Base-by-base conservation (phyloP, 1,140 invertebrate species). In the Drosophila auraria region DNA sequence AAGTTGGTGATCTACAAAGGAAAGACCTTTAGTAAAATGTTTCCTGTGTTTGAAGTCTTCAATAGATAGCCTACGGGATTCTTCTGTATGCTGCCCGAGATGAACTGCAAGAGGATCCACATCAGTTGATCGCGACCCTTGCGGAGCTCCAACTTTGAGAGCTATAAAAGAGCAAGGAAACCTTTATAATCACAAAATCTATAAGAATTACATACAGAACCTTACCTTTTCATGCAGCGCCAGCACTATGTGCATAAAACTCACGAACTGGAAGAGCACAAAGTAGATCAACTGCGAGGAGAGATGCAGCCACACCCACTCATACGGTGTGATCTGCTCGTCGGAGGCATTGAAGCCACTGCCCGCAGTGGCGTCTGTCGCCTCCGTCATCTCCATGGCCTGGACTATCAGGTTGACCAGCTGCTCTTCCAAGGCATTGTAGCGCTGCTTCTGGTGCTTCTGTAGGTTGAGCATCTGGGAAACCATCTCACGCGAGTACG, bases 61-160 rank as follows among this genome's bases (percentile, higher is more conserved):
- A 7, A 25, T 8, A 1, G 1, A 17, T 7, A 92, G 93, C 94
- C 36, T 94, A 97, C 95, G 1, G 97, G 97, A 94, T 99, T 99
- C 78, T 98, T 96, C 93, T 99, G 98, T 87, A 99, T 99, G 90
- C 97, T 98, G 51, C 98, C 98, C 3, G 98, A 99, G 71, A 99
- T 98, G 90, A 98, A 99, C 93, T 99, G 98, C 8, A 99, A 93
- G n/a, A 99, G 93, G 5, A 98, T 97, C 98, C 98, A 99, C 98
- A 99, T 99, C 1, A 99, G 93, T 84, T 99, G 97, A 94, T 99
- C 98, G 54, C 98, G 94, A 0, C 98, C 98, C 93, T 97, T 98
- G 54, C 96, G 95, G 82, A 98, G 94, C 89, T 98, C 97, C 80
- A 96, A 94, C 8, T 96, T 96, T 36, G 96, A 95, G 9, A 98